A percentile compares a stretch with the other conserved stretches of the same genome.
Conservation (phyloP, 2,797 vertebrate species). For the Neostethus bicornis region DNA sequence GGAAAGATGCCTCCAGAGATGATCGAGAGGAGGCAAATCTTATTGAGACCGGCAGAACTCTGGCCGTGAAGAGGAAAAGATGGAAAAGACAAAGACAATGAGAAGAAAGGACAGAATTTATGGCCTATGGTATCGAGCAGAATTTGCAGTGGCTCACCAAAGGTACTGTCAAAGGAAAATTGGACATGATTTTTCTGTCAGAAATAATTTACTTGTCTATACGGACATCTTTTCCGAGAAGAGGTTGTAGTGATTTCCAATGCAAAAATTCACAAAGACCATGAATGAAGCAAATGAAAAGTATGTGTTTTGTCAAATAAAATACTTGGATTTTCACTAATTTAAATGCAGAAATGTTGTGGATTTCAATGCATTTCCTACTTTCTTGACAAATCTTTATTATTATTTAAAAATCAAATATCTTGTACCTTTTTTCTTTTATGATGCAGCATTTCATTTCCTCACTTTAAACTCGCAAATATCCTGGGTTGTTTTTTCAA, state of each 20-base stretch:
- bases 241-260: slow-evolving; percentile 14
- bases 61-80: too few species aligned
- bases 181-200: too few species aligned
- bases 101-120: slow-evolving; percentile 1
- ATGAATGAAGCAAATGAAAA: slow-evolving; percentile 47
- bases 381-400: too few species aligned
- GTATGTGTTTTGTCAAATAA: slow-evolving; percentile 47
- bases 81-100: slow-evolving; percentile 81
- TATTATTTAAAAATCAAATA: not conserved
- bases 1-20: slow-evolving; percentile 41
- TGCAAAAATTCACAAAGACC: slow-evolving; percentile 53
- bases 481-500: not conserved
- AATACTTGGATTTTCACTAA: too few species aligned
- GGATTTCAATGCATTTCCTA: too few species aligned
- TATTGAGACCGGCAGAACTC: slow-evolving; percentile 88
- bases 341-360: too few species aligned
- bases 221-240: slow-evolving; percentile 20
- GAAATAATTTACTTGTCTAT: slow-evolving; percentile 25
- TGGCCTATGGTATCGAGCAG: slow-evolving; percentile 37
- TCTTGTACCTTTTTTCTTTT: not conserved
- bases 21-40: slow-evolving; percentile 90
- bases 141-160: slow-evolving; percentile 50
- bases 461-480: not conserved
- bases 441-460: not conserved
- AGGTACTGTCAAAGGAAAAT: too few species aligned